Evolutionary conservation across 2,888 invertebrate genomes (phyloP).

Genomic region (Polydrusus cervinus): DNA sequence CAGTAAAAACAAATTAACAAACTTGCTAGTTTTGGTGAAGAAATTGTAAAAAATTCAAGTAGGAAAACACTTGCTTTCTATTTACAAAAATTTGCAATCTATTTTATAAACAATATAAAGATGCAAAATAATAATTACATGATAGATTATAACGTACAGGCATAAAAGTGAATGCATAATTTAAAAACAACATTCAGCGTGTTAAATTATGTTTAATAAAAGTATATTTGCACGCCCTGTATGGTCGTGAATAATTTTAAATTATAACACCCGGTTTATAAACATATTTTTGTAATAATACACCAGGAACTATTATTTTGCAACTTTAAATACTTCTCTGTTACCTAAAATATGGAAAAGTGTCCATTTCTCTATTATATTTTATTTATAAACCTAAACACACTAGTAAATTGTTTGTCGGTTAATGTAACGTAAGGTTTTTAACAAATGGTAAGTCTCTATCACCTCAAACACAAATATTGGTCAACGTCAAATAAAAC

Average conservation of each 20-base stretch:
- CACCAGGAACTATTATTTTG: neutral
- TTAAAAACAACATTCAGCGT: too few species aligned
- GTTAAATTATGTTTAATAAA: too few species aligned
- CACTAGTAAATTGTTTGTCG: conserved; percentile 47
- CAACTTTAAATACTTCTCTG: conserved; percentile 25
- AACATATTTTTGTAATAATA: too few species aligned
- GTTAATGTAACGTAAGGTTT: conserved; percentile 10
- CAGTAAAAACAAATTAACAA: conserved; percentile 39
- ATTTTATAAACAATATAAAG: conserved; percentile 33
- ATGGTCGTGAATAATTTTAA: too few species aligned
- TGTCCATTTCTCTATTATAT: conserved; percentile 36
- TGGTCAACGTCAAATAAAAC: neutral
- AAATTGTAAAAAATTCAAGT: conserved; percentile 46
- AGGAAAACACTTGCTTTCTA: conserved; percentile 41
- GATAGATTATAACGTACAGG: too few species aligned
- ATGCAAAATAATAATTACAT: conserved; percentile 3
- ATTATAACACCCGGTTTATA: too few species aligned
- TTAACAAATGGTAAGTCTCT: neutral
- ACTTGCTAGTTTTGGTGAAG: conserved; percentile 28
- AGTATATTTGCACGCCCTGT: too few species aligned
- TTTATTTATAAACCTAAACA: conserved; percentile 44
- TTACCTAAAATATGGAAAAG: conserved; percentile 43
- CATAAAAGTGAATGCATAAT: too few species aligned
- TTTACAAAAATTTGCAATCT: conserved; percentile 41
- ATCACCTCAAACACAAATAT: conserved; percentile 23